These are phyloP conservation scores for Lagenorhynchus albirostris DNA, from an alignment of 2,113 vertebrate genomes.

Conservation along the genomic window DNA sequence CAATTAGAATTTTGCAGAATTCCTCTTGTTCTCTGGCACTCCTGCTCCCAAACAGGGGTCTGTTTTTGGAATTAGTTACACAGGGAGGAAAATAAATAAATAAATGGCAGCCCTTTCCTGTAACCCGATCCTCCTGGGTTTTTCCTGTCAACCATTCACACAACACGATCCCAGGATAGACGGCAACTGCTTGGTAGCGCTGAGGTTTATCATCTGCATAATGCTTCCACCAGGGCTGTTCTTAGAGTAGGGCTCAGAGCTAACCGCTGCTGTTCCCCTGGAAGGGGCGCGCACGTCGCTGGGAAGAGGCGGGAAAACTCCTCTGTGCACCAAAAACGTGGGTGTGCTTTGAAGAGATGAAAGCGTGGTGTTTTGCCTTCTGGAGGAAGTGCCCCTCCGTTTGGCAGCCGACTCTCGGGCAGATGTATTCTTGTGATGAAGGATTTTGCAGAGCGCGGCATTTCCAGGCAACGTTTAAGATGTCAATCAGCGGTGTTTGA, in stretches of 20 bases:
- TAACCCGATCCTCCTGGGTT: conserved; percentile 94
- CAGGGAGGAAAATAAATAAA: conserved; percentile 83
- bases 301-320: background rate
- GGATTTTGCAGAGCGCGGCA: conserved; percentile 64
- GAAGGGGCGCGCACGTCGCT: background rate
- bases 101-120: conserved; percentile 92
- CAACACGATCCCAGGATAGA: conserved; percentile 87
- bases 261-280: background rate
- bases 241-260: background rate
- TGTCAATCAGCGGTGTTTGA: conserved; percentile 72
- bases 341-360: conserved; percentile 66
- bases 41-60: conserved; percentile 83
- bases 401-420: conserved; percentile 55
- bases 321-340: conserved; percentile 9
- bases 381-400: conserved; percentile 54
- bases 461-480: conserved; percentile 64
- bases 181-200: conserved; percentile 81
- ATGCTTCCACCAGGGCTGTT: conserved; percentile 58
- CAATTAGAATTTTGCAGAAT: conserved; percentile 98
- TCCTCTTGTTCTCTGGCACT: conserved; percentile 91
- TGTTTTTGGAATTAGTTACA: conserved; percentile 92
- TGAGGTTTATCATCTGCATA: conserved; percentile 57
- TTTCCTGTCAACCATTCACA: conserved; percentile 88
- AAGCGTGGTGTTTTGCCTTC: conserved; percentile 57
- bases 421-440: conserved; percentile 71